These are phyloP conservation scores for Ailuropoda melanoleuca DNA, from an alignment of 2,113 vertebrate species.

Conservation along the genomic window DNA sequence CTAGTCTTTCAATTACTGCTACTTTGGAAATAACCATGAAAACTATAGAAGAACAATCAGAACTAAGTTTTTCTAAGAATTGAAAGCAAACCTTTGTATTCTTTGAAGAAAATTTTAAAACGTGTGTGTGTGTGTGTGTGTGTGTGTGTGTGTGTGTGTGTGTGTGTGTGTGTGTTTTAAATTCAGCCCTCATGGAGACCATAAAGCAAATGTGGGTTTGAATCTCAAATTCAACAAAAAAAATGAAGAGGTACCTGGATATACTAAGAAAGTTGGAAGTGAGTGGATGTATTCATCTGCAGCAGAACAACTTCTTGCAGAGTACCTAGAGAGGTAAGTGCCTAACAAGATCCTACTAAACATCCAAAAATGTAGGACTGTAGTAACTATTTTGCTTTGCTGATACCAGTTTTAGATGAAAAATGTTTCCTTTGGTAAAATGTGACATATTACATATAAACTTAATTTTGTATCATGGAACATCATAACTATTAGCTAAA, in stretches of 20 bases:
- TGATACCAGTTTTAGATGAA: background rate
- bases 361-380: background rate
- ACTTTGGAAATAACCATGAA: slow-evolving; percentile 55
- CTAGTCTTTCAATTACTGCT: slow-evolving; percentile 43
- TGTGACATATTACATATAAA: background rate
- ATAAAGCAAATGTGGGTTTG: slow-evolving; percentile 95
- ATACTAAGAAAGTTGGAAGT: slow-evolving; percentile 96
- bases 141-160: background rate
- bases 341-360: background rate
- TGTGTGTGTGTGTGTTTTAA: slow-evolving; percentile 63
- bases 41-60: slow-evolving; percentile 47
- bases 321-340: slow-evolving; percentile 94
- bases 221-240: slow-evolving; percentile 99
- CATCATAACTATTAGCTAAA: background rate
- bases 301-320: slow-evolving; percentile 93
- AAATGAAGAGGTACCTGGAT: slow-evolving; percentile 98
- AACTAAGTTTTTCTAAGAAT: slow-evolving; percentile 53
- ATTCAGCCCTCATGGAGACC: slow-evolving; percentile 95
- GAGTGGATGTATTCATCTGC: slow-evolving; percentile 98
- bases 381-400: background rate
- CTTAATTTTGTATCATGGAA: background rate
- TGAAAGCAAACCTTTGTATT: slow-evolving; percentile 47
- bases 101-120: slow-evolving; percentile 50
- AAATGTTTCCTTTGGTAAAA: slow-evolving; percentile 33
- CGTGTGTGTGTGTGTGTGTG: background rate